phyloP scores from a whole-genome alignment of 1,140 invertebrate species.

The Psilanteris sp. region DNA sequence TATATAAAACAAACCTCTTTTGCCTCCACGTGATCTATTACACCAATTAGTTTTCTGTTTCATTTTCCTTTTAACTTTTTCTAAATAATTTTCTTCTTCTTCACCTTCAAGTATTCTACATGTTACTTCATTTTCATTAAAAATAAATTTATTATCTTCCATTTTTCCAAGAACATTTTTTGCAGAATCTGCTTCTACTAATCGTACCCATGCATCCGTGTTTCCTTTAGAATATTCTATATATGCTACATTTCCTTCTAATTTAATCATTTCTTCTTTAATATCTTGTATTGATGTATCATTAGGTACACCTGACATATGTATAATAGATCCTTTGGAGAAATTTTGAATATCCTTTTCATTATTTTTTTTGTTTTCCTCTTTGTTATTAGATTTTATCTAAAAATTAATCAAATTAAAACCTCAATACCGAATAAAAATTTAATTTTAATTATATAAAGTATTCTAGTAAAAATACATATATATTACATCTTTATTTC shows the following conservation, averaged over 20 bases:
- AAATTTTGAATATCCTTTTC: constrained; percentile 76
- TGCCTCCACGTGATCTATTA: constrained; percentile 70
- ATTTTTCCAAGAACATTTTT: constrained; percentile 84
- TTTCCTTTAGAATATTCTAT: constrained; percentile 88
- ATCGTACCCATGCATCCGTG: constrained; percentile 85
- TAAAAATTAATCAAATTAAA: constrained; percentile 28
- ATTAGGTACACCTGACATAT: constrained; percentile 83
- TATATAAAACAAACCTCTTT: constrained; percentile 65
- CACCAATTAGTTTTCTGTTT: constrained; percentile 79
- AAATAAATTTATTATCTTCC: constrained; percentile 79
- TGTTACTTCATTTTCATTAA: constrained; percentile 81
- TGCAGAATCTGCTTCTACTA: constrained; percentile 85
- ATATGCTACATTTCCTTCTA: constrained; percentile 84
- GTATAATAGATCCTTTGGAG: constrained; percentile 85
- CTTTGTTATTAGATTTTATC: constrained; percentile 29
- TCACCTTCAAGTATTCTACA: constrained; percentile 84
- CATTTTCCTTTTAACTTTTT: constrained; percentile 83
- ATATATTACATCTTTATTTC: constrained; percentile 18
- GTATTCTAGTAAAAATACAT: too few relatives aligned
- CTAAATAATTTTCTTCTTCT: constrained; percentile 85
- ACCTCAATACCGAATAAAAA: too few relatives aligned
- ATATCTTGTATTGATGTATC: constrained; percentile 86
- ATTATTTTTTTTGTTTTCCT: constrained; percentile 66
- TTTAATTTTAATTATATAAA: neutral
- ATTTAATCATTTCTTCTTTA: constrained; percentile 83